Conservation (phyloP, 2,888 invertebrate genomes). For the Eristalis intricaria region DNA sequence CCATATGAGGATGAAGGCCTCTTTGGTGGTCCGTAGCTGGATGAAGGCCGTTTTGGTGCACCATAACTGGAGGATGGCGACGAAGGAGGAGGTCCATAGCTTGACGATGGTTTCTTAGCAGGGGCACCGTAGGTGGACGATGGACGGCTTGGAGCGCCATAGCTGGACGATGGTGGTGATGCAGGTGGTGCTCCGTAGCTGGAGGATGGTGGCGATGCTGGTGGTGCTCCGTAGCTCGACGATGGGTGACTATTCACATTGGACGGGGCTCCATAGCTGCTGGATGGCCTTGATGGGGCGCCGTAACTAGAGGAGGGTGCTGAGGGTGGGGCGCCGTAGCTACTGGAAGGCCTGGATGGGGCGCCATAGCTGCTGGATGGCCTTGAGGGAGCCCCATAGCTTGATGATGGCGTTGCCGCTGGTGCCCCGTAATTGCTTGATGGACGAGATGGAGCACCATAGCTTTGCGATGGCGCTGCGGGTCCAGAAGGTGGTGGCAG, state of each 20-base stretch:
- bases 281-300: slow-evolving; percentile 74
- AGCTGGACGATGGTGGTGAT: slow-evolving; percentile 78
- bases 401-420: slow-evolving; percentile 81
- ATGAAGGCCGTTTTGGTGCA: slow-evolving; percentile 77
- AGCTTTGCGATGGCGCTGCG: slow-evolving; percentile 77
- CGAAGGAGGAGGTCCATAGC: slow-evolving; percentile 82
- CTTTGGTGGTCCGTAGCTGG: slow-evolving; percentile 79
- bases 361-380: slow-evolving; percentile 78
- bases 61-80: slow-evolving; percentile 76
- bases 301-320: slow-evolving; percentile 76
- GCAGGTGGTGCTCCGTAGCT: slow-evolving; percentile 74
- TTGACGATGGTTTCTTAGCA: slow-evolving; percentile 79
- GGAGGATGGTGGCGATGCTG: no score
- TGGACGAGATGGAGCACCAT: slow-evolving; percentile 76
- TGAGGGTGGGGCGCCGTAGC: slow-evolving; percentile 79
- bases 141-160: slow-evolving; percentile 76
- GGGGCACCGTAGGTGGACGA: slow-evolving; percentile 78
- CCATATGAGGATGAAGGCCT: slow-evolving; percentile 77
- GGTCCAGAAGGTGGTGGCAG: slow-evolving; percentile 82
- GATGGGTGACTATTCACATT: slow-evolving; percentile 78
- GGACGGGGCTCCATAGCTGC: slow-evolving; percentile 75
- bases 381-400: slow-evolving; percentile 82
- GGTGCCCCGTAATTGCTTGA: slow-evolving; percentile 82
- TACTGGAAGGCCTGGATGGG: slow-evolving; percentile 74
- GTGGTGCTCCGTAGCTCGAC: slow-evolving; percentile 82